Evolutionary conservation across 2,113 vertebrate genomes (phyloP).

Genomic region (Engraulis encrasicolus): DNA sequence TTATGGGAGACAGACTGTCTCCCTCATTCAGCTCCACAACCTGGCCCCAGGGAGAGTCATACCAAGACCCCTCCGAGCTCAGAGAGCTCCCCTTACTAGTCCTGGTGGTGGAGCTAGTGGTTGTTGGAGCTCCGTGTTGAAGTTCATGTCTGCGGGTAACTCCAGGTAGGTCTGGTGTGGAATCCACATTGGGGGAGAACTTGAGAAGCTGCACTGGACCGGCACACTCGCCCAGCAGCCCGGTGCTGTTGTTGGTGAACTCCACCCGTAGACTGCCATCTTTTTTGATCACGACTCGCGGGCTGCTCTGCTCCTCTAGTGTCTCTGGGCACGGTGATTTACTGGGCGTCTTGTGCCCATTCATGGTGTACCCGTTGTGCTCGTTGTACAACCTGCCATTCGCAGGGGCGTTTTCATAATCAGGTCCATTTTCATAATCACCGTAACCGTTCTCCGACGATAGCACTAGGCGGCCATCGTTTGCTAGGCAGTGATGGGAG

Average conservation of each 20-base stretch:
- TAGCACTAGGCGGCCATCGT: slow-evolving; percentile 52
- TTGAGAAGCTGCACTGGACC: slow-evolving; percentile 89
- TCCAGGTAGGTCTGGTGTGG: slow-evolving; percentile 69
- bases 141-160: slow-evolving; percentile 66
- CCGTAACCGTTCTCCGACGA: slow-evolving; percentile 73
- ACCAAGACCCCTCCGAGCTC: slow-evolving; percentile 94
- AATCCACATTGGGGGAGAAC: slow-evolving; percentile 83
- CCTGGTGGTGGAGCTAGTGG: slow-evolving; percentile 77
- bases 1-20: slow-evolving; percentile 71
- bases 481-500: slow-evolving; percentile 64
- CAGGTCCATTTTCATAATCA: slow-evolving; percentile 62
- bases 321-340: slow-evolving; percentile 56
- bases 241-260: slow-evolving; percentile 83
- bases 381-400: slow-evolving; percentile 56
- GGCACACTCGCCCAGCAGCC: slow-evolving; percentile 67
- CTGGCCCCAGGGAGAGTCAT: slow-evolving; percentile 91
- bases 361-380: slow-evolving; percentile 74
- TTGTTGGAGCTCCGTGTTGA: slow-evolving; percentile 62
- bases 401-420: slow-evolving; percentile 67
- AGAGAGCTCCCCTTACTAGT: slow-evolving; percentile 94
- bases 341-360: slow-evolving; percentile 72
- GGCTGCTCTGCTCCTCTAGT: slow-evolving; percentile 84
- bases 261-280: slow-evolving; percentile 90
- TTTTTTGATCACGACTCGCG: slow-evolving; percentile 92
- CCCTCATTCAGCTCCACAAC: slow-evolving; percentile 78